Evolutionary conservation across 2,888 invertebrate genomes (phyloP).

Genomic region (Macaria liturata): DNA sequence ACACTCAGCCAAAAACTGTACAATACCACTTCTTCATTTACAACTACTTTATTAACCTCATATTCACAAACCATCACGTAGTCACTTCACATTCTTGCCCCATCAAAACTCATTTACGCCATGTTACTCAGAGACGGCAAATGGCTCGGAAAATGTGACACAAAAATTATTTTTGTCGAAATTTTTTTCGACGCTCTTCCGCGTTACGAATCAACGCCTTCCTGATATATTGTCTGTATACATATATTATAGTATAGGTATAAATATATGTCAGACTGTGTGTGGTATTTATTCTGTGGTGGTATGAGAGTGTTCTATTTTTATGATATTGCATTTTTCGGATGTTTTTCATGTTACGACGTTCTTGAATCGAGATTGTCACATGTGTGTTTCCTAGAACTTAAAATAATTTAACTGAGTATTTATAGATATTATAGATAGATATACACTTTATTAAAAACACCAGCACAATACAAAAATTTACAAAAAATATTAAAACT

Average conservation of each 20-base stretch:
- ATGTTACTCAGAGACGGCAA: constrained; percentile 46
- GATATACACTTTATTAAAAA: too few relatives aligned
- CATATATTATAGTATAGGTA: constrained; percentile 3
- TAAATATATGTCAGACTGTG: constrained; percentile 43
- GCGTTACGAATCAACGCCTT: constrained; percentile 69
- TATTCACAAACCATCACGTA: background rate
- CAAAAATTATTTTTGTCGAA: constrained; percentile 63
- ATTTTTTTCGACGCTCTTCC: constrained; percentile 57
- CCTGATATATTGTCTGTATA: constrained; percentile 56
- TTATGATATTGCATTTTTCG: constrained; percentile 20
- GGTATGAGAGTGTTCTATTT: constrained; percentile 58
- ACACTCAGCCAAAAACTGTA: too few relatives aligned
- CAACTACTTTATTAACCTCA: background rate
- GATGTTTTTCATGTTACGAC: constrained; percentile 33
- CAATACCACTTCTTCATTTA: too few relatives aligned
- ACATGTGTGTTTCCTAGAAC: too few relatives aligned
- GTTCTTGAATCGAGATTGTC: too few relatives aligned
- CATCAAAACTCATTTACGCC: constrained; percentile 21
- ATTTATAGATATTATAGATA: too few relatives aligned
- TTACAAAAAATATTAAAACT: too few relatives aligned
- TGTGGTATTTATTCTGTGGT: too few relatives aligned
- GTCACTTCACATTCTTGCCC: constrained; percentile 11
- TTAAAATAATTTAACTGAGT: too few relatives aligned
- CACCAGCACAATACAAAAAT: too few relatives aligned
- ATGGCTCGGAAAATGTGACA: constrained; percentile 64